A percentile compares a stretch with the other conserved stretches of the same genome.
Conservation (phyloP, 2,888 invertebrate species). For the Lycia hirtaria region DNA sequence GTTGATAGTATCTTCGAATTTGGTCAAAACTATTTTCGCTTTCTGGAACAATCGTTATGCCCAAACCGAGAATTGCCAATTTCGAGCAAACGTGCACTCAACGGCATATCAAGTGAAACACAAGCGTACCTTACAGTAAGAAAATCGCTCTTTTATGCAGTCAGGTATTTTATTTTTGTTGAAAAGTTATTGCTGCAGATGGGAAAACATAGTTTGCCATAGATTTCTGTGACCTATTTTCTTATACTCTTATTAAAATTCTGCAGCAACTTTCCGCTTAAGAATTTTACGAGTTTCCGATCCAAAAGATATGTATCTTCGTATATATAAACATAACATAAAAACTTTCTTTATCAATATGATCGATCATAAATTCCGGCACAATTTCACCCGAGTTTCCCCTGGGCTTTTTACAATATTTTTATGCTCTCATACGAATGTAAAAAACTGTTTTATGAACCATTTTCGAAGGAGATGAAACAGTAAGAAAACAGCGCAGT, state of each 20-base stretch:
- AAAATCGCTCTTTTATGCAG: too few species aligned
- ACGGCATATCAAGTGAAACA: too few species aligned
- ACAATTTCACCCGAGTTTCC: constrained; percentile 20
- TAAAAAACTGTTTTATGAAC: constrained; percentile 16
- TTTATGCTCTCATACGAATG: constrained; percentile 12
- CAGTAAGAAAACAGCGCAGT: not conserved
- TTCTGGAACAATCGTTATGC: not conserved
- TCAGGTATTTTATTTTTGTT: too few species aligned
- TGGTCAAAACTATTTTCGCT: too few species aligned
- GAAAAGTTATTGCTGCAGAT: too few species aligned
- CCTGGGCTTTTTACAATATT: constrained; percentile 6
- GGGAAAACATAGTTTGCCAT: not conserved
- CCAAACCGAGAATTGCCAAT: too few species aligned
- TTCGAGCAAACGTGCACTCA: too few species aligned
- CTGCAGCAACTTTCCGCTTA: not conserved
- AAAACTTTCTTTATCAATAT: constrained; percentile 31
- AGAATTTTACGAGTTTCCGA: constrained; percentile 22
- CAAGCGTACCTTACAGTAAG: too few species aligned
- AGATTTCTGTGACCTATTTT: not conserved
- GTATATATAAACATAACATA: constrained; percentile 9
- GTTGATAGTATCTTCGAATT: too few species aligned
- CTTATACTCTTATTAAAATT: constrained; percentile 2
- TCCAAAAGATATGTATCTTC: constrained; percentile 7
- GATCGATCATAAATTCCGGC: constrained; percentile 27
- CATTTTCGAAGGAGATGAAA: constrained; percentile 4